phyloP scores from a whole-genome alignment of 2,888 invertebrate species.

The Pterobdella sp. region DNA sequence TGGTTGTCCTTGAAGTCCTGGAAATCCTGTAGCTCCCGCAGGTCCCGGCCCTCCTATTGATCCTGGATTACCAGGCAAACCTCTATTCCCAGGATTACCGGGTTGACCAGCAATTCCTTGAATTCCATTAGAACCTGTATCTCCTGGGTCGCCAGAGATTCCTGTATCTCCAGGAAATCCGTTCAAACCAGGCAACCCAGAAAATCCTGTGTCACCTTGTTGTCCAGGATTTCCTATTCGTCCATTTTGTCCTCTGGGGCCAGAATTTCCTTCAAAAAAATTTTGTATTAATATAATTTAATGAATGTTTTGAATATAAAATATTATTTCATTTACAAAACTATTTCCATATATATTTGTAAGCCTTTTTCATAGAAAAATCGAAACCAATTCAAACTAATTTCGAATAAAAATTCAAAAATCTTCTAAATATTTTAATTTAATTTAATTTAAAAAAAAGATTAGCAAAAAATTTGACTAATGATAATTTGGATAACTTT shows the following conservation, averaged over 20 bases:
- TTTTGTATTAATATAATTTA: neutral
- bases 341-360: too few relatives aligned
- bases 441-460: too few relatives aligned
- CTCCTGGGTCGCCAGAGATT: conserved; percentile 20
- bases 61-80: conserved; percentile 14
- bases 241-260: conserved; percentile 15
- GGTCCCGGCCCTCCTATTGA: conserved; percentile 10
- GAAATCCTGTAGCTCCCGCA: conserved; percentile 13
- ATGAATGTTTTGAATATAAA: neutral
- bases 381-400: too few relatives aligned
- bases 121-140: conserved; percentile 29
- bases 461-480: too few relatives aligned
- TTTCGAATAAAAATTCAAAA: too few relatives aligned
- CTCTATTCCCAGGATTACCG: conserved; percentile 25
- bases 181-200: conserved; percentile 22
- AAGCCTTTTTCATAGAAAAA: too few relatives aligned
- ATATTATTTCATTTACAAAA: neutral
- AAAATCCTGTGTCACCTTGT: conserved; percentile 14
- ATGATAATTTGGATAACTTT: too few relatives aligned
- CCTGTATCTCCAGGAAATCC: conserved; percentile 26
- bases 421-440: too few relatives aligned
- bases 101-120: conserved; percentile 28
- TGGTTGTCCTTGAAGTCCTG: conserved; percentile 7
- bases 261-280: conserved; percentile 7
- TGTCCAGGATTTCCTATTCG: neutral